Conservation (phyloP, 1,140 invertebrate species). For the Epicauta chinensis region DNA sequence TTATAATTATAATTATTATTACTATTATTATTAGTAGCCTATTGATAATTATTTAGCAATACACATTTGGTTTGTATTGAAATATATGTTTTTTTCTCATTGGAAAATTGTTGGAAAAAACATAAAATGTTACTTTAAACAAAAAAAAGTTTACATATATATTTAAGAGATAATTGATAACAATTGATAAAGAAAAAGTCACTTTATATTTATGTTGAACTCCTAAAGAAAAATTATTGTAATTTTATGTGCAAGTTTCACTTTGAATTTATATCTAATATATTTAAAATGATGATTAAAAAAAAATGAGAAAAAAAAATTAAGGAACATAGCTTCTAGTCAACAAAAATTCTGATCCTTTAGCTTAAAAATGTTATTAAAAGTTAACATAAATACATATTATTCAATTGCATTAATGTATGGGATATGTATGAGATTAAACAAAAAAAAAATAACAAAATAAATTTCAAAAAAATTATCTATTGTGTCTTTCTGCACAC, state of each 20-base stretch:
- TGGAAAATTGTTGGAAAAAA: too few species aligned
- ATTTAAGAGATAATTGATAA: too few species aligned
- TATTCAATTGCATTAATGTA: conserved; percentile 43
- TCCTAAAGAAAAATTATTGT: conserved; percentile 23
- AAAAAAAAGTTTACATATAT: too few species aligned
- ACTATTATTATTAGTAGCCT: too few species aligned
- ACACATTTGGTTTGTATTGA: conserved; percentile 12
- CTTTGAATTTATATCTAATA: conserved; percentile 34
- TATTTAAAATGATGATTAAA: conserved; percentile 17
- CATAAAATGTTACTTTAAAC: too few species aligned
- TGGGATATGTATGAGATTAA: conserved; percentile 44
- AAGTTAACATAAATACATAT: conserved; percentile 34
- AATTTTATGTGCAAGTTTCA: conserved; percentile 33
- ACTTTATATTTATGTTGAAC: conserved; percentile 34
- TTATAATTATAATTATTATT: neutral
- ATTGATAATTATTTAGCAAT: neutral
- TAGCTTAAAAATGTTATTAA: conserved; percentile 42
- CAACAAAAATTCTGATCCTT: conserved; percentile 38
- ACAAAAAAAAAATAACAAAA: conserved; percentile 28
- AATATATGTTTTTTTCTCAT: conserved; percentile 11
- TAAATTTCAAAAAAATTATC: neutral
- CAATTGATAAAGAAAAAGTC: conserved; percentile 6
- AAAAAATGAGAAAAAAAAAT: neutral
- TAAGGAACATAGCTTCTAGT: conserved; percentile 40
- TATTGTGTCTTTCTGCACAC: neutral